phyloP scores from a whole-genome alignment of 2,888 invertebrate genomes.

The Lysandra coridon region DNA sequence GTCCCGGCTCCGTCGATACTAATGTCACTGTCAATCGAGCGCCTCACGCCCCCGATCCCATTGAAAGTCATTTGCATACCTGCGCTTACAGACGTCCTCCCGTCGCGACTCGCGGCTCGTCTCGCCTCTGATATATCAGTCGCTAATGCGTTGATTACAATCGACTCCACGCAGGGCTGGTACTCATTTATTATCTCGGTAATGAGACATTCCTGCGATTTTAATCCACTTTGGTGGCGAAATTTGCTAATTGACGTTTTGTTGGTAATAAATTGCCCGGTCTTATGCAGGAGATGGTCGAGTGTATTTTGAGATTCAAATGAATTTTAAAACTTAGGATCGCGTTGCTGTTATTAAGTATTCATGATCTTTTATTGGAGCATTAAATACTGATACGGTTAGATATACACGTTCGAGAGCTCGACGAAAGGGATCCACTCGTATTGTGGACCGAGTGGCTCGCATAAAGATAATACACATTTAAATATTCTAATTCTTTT shows the following conservation, averaged over 20 bases:
- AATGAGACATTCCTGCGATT: slow-evolving; percentile 47
- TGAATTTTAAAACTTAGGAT: slow-evolving; percentile 17
- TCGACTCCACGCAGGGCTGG: slow-evolving; percentile 51
- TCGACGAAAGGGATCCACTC: slow-evolving; percentile 67
- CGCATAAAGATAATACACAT: slow-evolving; percentile 80
- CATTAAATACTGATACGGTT: slow-evolving; percentile 68
- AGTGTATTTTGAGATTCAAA: background rate
- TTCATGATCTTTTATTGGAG: slow-evolving; percentile 41
- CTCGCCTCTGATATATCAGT: slow-evolving; percentile 70
- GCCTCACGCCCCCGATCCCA: slow-evolving; percentile 75
- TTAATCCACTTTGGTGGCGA: slow-evolving; percentile 36
- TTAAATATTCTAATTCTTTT: slow-evolving; percentile 61
- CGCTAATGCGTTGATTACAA: slow-evolving; percentile 75
- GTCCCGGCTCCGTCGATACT: slow-evolving; percentile 61
- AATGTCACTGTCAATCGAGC: slow-evolving; percentile 73
- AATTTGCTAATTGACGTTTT: slow-evolving; percentile 12
- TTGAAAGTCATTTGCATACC: slow-evolving; percentile 75
- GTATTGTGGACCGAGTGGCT: slow-evolving; percentile 78
- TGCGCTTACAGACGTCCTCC: slow-evolving; percentile 62
- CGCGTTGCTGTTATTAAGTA: slow-evolving; percentile 17
- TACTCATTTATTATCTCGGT: slow-evolving; percentile 28
- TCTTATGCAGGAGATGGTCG: background rate
- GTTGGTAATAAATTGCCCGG: slow-evolving; percentile 1
- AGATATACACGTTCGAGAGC: slow-evolving; percentile 71
- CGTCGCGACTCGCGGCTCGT: slow-evolving; percentile 64